Evolutionary conservation across 2,797 vertebrate species (phyloP), one percentile per base, ranked within the genome.

Genomic region (Novumbra hubbsi): DNA sequence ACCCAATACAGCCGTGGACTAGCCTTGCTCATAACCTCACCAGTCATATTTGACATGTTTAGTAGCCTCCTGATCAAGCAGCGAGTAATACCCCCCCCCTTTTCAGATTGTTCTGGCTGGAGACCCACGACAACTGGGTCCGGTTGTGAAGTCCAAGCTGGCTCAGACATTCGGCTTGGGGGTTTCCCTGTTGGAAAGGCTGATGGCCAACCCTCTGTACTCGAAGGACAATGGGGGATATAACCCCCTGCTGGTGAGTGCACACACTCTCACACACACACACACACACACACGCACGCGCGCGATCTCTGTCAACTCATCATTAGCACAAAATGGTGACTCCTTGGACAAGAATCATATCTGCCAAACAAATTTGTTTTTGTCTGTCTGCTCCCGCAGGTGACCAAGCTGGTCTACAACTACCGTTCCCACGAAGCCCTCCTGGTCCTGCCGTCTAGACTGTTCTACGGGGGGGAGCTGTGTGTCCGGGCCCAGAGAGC

Each of bases 401-500:
- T 98, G 75, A 99, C 96, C 0, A 99, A 99, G 80, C 93, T 99
- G 0, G 84, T 95, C 30, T 97, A 95, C 89, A 99, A 98, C 90
- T 99, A 99, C 89, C 92, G 97, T 16, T 98, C 96, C 0, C 97
- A 99, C 41, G 90, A 95, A 21, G 91, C 91, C 0, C 80, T 99
- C 88, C 90, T 99, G 81, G 78, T 87, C 0, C 88, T 99, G 83
- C 96, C 98, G 0, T 98, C 96, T 1, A 93, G 91, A 65, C 93
- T 99, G 3, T 99, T 99, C 88, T 99, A 99, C 78, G 87, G 93
- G n/a, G 92, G 88, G 0, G 97, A 98, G 71, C 88, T 99, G 11
- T 91, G 92, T 71, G 93, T 93, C 70, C 95, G 94, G 74, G 95
- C 96, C 0, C 88, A 93, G 12, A 80, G 84, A 71, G 63, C 81